phyloP scores from a whole-genome alignment of 1,140 invertebrate genomes.

The Copidosoma floridanum region DNA sequence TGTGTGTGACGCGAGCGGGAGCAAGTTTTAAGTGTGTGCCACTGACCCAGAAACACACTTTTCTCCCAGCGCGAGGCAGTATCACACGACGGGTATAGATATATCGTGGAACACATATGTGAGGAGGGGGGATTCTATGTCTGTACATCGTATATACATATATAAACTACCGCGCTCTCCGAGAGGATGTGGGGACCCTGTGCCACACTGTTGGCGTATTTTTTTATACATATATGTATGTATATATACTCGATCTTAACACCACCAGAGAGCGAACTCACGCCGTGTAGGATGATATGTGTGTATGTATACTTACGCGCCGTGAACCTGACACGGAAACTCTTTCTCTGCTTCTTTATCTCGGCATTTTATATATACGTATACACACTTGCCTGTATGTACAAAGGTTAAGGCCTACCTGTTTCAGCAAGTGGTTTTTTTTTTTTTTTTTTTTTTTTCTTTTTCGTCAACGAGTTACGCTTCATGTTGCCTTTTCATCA shows the following conservation, averaged over 20 bases:
- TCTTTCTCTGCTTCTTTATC: conserved; percentile 6
- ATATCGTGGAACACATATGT: too few species aligned
- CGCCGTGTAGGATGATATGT: too few species aligned
- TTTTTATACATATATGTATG: background rate
- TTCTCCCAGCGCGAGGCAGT: background rate
- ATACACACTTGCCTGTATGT: too few species aligned
- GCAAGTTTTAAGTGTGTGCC: too few species aligned
- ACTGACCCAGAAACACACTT: conserved; percentile 57
- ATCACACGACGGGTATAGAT: background rate
- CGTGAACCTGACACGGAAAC: conserved; percentile 25
- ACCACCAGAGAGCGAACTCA: background rate
- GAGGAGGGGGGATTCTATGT: too few species aligned
- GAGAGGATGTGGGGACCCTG: background rate
- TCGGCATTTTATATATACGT: too few species aligned
- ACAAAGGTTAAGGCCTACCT: too few species aligned
- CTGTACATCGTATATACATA: background rate
- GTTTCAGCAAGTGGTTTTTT: too few species aligned
- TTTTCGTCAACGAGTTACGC: too few species aligned
- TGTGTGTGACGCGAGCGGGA: too few species aligned
- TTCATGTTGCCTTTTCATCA: too few species aligned
- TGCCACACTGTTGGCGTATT: background rate
- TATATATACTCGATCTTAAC: background rate
- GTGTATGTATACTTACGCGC: background rate
- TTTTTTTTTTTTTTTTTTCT: too few species aligned
- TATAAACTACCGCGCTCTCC: background rate